These are phyloP conservation scores for Danio jaintianensis DNA, from an alignment of 2,797 vertebrate species.

Conservation along the genomic window DNA sequence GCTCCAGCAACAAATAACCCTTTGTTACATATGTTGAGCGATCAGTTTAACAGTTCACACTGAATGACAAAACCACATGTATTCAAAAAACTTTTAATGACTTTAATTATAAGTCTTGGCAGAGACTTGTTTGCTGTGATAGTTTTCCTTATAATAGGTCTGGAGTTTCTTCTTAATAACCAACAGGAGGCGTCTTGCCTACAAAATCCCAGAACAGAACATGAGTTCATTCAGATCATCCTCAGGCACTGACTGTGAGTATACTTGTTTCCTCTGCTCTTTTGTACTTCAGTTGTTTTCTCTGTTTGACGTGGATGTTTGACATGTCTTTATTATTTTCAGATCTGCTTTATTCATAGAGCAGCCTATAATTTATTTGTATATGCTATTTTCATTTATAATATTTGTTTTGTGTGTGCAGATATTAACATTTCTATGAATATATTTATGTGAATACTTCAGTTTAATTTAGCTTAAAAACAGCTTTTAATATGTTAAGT, in stretches of 20 bases:
- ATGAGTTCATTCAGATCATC: constrained; percentile 15
- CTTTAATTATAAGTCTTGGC: too few relatives aligned
- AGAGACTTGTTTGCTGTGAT: neutral
- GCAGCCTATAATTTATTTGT: neutral
- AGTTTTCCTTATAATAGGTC: too few relatives aligned
- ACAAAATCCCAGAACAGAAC: neutral
- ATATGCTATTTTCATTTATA: neutral
- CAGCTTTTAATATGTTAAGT: neutral
- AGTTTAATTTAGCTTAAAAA: neutral
- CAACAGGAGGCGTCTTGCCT: neutral
- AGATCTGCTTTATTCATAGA: neutral
- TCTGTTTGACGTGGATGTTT: neutral
- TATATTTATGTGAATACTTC: neutral
- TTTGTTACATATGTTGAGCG: neutral
- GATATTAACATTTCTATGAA: neutral
- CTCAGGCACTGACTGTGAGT: constrained; percentile 17
- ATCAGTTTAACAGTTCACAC: neutral
- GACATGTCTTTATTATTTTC: neutral
- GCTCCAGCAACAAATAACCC: neutral
- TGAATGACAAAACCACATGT: neutral
- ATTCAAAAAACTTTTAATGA: neutral
- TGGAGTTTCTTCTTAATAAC: neutral
- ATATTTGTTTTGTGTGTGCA: neutral
- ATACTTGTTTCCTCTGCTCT: neutral
- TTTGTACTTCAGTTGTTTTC: neutral